These are phyloP conservation scores for Aricia agestis DNA, from an alignment of 1,140 invertebrate species.

Conservation along the genomic window DNA sequence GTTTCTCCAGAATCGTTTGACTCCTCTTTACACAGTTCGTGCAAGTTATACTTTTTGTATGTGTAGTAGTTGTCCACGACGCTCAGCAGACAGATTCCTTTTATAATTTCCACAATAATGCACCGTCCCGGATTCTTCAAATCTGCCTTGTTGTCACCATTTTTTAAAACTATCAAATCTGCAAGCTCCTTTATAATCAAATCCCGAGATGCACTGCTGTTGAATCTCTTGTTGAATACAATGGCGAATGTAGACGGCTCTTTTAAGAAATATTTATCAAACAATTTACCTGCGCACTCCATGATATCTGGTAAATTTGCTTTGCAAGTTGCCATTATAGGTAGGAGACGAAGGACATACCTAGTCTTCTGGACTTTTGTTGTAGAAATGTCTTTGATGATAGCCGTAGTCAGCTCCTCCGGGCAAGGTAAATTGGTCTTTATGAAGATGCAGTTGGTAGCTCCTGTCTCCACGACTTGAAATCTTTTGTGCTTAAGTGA, in stretches of 20 bases:
- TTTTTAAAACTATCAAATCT: slow-evolving; percentile 80
- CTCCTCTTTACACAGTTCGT: slow-evolving; percentile 65
- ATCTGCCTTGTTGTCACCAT: slow-evolving; percentile 84
- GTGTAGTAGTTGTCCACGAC: slow-evolving; percentile 68
- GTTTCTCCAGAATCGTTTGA: slow-evolving; percentile 50
- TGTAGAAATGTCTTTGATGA: slow-evolving; percentile 83
- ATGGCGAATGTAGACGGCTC: slow-evolving; percentile 86
- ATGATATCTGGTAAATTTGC: slow-evolving; percentile 85
- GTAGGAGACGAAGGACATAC: slow-evolving; percentile 86
- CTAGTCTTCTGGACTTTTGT: slow-evolving; percentile 83
- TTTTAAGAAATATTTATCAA: slow-evolving; percentile 85
- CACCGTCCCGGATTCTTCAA: slow-evolving; percentile 86
- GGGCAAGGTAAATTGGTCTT: slow-evolving; percentile 85
- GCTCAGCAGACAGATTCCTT: slow-evolving; percentile 69
- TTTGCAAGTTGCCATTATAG: slow-evolving; percentile 88
- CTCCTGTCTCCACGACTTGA: slow-evolving; percentile 84
- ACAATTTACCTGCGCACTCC: slow-evolving; percentile 78
- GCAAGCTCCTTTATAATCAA: slow-evolving; percentile 84
- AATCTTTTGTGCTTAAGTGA: slow-evolving; percentile 75
- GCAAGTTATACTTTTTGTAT: slow-evolving; percentile 67
- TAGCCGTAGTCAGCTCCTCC: slow-evolving; percentile 80
- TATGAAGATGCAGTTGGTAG: slow-evolving; percentile 91
- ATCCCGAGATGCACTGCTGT: slow-evolving; percentile 82
- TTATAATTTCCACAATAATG: slow-evolving; percentile 87
- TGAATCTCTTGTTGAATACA: slow-evolving; percentile 88